These are phyloP conservation scores for Syngnathus floridae DNA, from an alignment of 2,113 vertebrate genomes.

Conservation along the genomic window DNA sequence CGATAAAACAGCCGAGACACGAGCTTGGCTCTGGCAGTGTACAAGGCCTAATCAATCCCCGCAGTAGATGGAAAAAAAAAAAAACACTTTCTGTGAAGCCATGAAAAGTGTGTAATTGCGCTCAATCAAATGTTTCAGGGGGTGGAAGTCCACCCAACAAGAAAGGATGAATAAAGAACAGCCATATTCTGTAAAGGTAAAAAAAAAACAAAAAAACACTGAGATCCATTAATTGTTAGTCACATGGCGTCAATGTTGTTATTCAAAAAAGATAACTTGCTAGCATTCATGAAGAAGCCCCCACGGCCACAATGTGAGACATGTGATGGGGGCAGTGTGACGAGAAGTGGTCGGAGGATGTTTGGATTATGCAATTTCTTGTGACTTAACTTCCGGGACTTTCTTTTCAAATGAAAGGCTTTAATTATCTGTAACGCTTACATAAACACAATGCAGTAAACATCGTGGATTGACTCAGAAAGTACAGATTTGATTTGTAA, in stretches of 20 bases:
- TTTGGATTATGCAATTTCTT: background rate
- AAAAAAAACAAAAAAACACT: no score
- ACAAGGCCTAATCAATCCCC: slow-evolving; percentile 60
- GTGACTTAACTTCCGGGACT: background rate
- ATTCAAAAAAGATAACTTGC: background rate
- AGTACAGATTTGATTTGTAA: background rate
- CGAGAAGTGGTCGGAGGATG: background rate
- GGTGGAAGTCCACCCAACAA: background rate
- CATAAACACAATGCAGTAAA: background rate
- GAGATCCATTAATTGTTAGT: background rate
- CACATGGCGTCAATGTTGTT: background rate
- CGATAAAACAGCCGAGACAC: slow-evolving; percentile 67
- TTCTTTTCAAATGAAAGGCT: background rate
- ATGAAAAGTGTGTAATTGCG: slow-evolving; percentile 57
- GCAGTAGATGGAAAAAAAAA: slow-evolving; percentile 50
- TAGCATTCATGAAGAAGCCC: background rate
- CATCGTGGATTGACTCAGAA: background rate
- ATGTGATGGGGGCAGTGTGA: slow-evolving; percentile 1
- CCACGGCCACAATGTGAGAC: background rate
- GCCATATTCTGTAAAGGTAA: no score
- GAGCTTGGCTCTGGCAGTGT: slow-evolving; percentile 64
- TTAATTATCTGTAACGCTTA: background rate
- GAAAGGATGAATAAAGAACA: background rate
- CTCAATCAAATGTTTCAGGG: slow-evolving; percentile 23
- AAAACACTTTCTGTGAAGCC: slow-evolving; percentile 60